Evolutionary conservation across 2,113 vertebrate genomes (phyloP).

Genomic region (Platysteira castanea): DNA sequence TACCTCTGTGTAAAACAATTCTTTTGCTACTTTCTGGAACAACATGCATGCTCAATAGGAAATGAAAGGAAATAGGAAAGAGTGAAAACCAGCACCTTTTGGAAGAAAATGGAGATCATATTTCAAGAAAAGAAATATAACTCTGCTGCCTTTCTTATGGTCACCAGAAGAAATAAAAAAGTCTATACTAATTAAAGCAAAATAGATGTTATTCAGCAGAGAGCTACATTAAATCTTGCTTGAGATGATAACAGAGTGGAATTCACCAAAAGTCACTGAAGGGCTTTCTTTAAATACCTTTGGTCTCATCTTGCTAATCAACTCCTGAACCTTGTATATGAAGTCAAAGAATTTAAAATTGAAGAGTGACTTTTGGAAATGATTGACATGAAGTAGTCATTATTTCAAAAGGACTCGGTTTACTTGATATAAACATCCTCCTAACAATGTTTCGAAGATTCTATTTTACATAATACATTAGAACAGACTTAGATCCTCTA

Average conservation of each 20-base stretch:
- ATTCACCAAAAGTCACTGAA: neutral
- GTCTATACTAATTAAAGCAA: neutral
- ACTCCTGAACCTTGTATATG: neutral
- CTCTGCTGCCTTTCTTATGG: neutral
- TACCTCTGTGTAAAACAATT: neutral
- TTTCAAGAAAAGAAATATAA: neutral
- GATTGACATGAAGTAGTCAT: neutral
- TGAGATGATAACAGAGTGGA: neutral
- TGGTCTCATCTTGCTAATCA: neutral
- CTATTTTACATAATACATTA: neutral
- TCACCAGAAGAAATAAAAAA: neutral
- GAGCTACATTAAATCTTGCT: neutral
- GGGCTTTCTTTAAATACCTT: neutral
- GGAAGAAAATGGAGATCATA: neutral
- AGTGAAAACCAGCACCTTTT: neutral
- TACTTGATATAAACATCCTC: neutral
- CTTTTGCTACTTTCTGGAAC: neutral
- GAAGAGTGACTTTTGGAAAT: neutral
- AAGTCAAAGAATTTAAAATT: neutral
- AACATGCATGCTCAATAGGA: neutral
- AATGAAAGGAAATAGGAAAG: neutral
- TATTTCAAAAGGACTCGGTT: neutral
- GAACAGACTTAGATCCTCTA: conserved; percentile 21
- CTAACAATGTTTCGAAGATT: neutral
- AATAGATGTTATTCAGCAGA: neutral